Evolutionary conservation across 1,140 invertebrate species (phyloP).

Genomic region (Choristoneura fumiferana): DNA sequence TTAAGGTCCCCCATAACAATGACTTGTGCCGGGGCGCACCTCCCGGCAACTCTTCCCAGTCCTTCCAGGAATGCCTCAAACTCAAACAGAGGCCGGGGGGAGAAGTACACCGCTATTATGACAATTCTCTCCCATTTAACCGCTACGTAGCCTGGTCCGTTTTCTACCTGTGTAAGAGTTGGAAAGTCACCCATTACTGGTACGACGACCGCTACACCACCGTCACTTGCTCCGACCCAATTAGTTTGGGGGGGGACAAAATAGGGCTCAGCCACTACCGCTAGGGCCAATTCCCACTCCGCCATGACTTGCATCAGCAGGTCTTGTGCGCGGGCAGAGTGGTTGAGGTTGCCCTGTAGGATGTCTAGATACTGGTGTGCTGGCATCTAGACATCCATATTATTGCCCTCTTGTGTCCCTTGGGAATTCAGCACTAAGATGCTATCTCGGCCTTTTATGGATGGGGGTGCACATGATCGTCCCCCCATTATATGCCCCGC

Average conservation of each 20-base stretch:
- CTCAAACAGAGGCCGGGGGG: slow-evolving; percentile 14
- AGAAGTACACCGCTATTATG: slow-evolving; percentile 26
- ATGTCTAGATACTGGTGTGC: background rate
- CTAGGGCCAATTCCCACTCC: slow-evolving; percentile 19
- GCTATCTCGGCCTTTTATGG: background rate
- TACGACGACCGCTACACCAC: background rate
- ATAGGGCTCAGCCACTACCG: slow-evolving; percentile 15
- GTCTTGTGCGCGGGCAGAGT: slow-evolving; percentile 30
- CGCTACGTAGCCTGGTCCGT: background rate
- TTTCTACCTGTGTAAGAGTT: background rate
- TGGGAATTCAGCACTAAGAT: slow-evolving; percentile 10
- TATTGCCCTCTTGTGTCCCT: slow-evolving; percentile 21
- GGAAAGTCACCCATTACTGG: no score
- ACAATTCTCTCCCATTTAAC: background rate
- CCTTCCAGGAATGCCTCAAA: slow-evolving; percentile 24
- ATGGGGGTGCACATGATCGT: background rate
- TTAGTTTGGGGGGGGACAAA: background rate
- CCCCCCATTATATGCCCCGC: background rate
- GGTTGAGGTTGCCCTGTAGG: slow-evolving; percentile 25
- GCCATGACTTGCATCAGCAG: slow-evolving; percentile 26
- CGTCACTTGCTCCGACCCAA: slow-evolving; percentile 12
- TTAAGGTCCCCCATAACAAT: slow-evolving; percentile 26
- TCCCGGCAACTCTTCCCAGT: background rate
- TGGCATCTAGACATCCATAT: background rate
- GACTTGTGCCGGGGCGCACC: background rate